Percentiles rank a stretch among this genome's conserved stretches.
phyloP scores from a whole-genome alignment of 2,888 invertebrate genomes.

The Clanis bilineata region DNA sequence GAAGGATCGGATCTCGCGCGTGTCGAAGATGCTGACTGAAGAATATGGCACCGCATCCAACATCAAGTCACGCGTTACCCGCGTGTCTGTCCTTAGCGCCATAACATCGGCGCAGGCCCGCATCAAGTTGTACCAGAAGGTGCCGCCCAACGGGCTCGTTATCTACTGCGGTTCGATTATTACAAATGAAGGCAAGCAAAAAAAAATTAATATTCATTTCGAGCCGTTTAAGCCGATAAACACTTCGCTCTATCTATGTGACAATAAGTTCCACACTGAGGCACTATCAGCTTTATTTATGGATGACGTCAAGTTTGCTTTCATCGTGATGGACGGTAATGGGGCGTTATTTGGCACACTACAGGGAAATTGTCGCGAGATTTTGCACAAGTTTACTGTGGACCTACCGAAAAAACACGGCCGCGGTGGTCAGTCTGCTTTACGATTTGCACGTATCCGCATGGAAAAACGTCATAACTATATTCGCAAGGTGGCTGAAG shows the following conservation, averaged over 20 bases:
- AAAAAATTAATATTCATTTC: slow-evolving; percentile 99
- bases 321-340: slow-evolving; percentile 99
- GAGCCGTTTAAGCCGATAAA: slow-evolving; percentile 99
- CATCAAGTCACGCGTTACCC: slow-evolving; percentile 99
- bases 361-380: slow-evolving; percentile 95
- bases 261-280: slow-evolving; percentile 99
- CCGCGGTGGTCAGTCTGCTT: slow-evolving; percentile 99
- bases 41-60: slow-evolving; percentile 99
- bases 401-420: slow-evolving; percentile 99
- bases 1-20: slow-evolving; percentile 99
- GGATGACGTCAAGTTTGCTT: slow-evolving; percentile 99
- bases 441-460: slow-evolving; percentile 99
- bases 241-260: slow-evolving; percentile 99
- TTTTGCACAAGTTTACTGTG: slow-evolving; percentile 97
- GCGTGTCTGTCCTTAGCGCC: slow-evolving; percentile 98
- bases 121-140: slow-evolving; percentile 99
- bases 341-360: slow-evolving; percentile 99
- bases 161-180: slow-evolving; percentile 99
- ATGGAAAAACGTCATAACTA: slow-evolving; percentile 99
- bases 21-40: slow-evolving; percentile 99
- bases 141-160: slow-evolving; percentile 99
- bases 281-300: slow-evolving; percentile 97
- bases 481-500: slow-evolving; percentile 93
- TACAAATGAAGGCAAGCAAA: slow-evolving; percentile 99
- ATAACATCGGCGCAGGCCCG: slow-evolving; percentile 99